phyloP scores from a whole-genome alignment of 2,113 vertebrate genomes.

The Monopterus albus region DNA sequence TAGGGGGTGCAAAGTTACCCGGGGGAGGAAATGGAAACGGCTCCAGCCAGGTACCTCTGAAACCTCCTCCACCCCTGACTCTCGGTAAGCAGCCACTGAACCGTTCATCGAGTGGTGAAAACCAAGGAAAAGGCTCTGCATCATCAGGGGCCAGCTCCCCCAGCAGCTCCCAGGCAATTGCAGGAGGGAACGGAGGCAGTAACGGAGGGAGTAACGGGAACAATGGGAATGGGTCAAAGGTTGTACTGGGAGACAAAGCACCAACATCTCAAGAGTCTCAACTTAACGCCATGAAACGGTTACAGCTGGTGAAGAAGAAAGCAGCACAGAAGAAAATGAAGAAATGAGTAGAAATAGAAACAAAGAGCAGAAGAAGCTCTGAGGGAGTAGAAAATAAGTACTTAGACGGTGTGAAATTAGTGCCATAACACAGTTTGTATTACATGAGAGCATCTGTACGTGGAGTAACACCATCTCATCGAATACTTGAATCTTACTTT shows the following conservation, averaged over 20 bases:
- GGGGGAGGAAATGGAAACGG: constrained; percentile 78
- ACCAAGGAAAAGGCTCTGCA: constrained; percentile 86
- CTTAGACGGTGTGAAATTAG: constrained; percentile 4
- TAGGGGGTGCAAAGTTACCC: constrained; percentile 84
- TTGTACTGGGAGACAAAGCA: constrained; percentile 83
- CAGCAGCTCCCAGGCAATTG: constrained; percentile 59
- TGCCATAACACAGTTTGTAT: constrained; percentile 46
- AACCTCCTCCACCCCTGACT: constrained; percentile 90
- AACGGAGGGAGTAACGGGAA: constrained; percentile 76
- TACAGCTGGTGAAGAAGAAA: constrained; percentile 99
- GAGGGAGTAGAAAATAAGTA: constrained; percentile 24
- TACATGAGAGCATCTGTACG: constrained; percentile 26
- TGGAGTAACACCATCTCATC: constrained; percentile 32
- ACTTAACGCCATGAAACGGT: constrained; percentile 95
- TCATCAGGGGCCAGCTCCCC: constrained; percentile 81
- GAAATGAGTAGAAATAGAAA: constrained; percentile 80
- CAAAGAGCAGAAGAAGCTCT: not conserved
- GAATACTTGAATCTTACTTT: constrained; percentile 75
- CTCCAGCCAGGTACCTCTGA: constrained; percentile 81
- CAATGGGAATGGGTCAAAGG: constrained; percentile 81
- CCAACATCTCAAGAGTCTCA: constrained; percentile 97
- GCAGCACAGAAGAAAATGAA: constrained; percentile 97
- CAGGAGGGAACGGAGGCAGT: constrained; percentile 76
- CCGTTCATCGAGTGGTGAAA: constrained; percentile 91
- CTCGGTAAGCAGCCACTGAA: constrained; percentile 93